Evolutionary conservation across 2,888 invertebrate species (phyloP).

Genomic region (Dryobotodes eremita): DNA sequence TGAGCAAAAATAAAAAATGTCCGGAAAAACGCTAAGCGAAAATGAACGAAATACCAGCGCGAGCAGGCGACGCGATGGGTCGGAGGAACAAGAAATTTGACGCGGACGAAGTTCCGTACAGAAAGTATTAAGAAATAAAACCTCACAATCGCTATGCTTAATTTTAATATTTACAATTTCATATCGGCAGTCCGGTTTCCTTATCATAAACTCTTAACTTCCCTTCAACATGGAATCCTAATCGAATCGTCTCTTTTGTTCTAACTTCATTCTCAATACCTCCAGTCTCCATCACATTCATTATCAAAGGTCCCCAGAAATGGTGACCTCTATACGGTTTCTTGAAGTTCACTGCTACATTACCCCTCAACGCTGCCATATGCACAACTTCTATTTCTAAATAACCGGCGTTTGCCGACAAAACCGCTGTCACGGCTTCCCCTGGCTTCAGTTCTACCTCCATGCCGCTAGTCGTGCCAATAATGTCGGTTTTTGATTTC

Average conservation of each 20-base stretch:
- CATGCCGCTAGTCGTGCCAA: slow-evolving; percentile 79
- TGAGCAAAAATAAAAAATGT: no score
- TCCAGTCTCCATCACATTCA: slow-evolving; percentile 74
- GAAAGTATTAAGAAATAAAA: background rate
- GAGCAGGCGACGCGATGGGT: no score
- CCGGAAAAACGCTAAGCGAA: no score
- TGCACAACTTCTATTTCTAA: slow-evolving; percentile 81
- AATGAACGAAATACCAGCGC: no score
- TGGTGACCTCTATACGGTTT: slow-evolving; percentile 77
- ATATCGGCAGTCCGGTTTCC: slow-evolving; percentile 73
- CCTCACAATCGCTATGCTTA: background rate
- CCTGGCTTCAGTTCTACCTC: slow-evolving; percentile 82
- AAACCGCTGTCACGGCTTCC: slow-evolving; percentile 78
- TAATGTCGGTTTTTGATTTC: slow-evolving; percentile 76
- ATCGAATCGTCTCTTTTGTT: slow-evolving; percentile 72
- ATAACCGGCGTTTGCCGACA: slow-evolving; percentile 78
- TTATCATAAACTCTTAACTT: slow-evolving; percentile 81
- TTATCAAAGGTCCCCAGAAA: slow-evolving; percentile 80
- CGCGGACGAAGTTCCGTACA: no score
- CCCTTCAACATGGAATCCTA: slow-evolving; percentile 80
- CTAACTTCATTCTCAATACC: slow-evolving; percentile 74
- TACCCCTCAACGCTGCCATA: slow-evolving; percentile 76
- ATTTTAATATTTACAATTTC: slow-evolving; percentile 11
- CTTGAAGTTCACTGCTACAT: slow-evolving; percentile 81
- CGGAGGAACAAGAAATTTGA: no score